Evolutionary conservation across 2,797 vertebrate species (phyloP), one percentile per base, ranked within the genome.

Genomic region (Poeciliopsis paucimaculata): DNA sequence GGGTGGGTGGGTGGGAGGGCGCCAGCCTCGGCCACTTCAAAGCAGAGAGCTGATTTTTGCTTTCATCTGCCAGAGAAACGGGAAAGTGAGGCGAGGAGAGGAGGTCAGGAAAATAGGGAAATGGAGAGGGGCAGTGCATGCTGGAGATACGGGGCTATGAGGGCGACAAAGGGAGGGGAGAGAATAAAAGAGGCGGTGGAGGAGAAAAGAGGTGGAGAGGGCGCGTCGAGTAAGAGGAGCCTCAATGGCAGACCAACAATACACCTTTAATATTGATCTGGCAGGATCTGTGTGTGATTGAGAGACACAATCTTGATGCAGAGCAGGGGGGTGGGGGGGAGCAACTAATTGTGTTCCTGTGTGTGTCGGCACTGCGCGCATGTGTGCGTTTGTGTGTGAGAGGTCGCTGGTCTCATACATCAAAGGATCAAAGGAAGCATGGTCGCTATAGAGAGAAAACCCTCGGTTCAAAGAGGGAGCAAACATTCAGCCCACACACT

Each of bases 1-100:
- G 90, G 89, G 92, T 90, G 92, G 89, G 88, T 92, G 86, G 89
- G 90, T 91, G 85, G 92, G 92, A 92, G 93, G 92, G 92, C 90
- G 91, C 92, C 91, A 88, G 89, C 84, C 91, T 90, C 82, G 80
- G 87, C 88, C 90, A 93, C 94, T 94, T 95, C 93, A 95, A 94
- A 95, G 93, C 82, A 86, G 49, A 31, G 84, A 85, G 90, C 93
- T 89, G 90, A 92, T 93, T 91, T 93, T 82, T 77, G 87, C 94
- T 94, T 94, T 94, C 91, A 94, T 95, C 93, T 95, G 89, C 78
- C 77, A 82, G 84, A 87, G 91, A 66, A 75, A 78, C 4, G 76
- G 81, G 83, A 85, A 89, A 83, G 73, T 57, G 72, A 71, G 74
- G 79, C 66, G 80, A 74, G 1, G 72, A 74, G 80, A 23, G 49